Evolutionary conservation across 2,113 vertebrate species (phyloP).

Genomic region (Tetraodon nigroviridis): DNA sequence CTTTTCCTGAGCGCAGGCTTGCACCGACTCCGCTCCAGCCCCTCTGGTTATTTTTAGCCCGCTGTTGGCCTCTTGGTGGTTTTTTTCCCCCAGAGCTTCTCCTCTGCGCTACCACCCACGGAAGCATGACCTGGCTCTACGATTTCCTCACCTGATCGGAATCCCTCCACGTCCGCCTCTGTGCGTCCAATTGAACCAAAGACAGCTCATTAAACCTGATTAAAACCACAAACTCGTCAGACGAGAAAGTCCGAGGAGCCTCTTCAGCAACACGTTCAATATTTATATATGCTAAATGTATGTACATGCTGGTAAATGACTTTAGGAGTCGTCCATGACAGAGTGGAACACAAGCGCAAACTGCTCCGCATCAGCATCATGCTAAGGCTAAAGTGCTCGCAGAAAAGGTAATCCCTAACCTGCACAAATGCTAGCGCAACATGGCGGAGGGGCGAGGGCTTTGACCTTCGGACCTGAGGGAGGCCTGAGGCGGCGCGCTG

Average conservation of each 20-base stretch:
- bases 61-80: slow-evolving; percentile 47
- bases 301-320: no score
- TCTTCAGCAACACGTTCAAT: no score
- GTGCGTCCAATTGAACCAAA: slow-evolving; percentile 1
- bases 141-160: slow-evolving; percentile 1
- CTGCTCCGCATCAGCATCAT: no score
- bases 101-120: slow-evolving; percentile 40
- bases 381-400: no score
- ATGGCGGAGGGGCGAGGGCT: not conserved
- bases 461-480: slow-evolving; percentile 53
- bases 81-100: slow-evolving; percentile 50
- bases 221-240: not conserved
- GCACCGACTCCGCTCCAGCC: slow-evolving; percentile 25
- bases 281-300: no score
- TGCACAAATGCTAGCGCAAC: no score
- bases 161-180: not conserved
- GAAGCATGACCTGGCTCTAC: slow-evolving; percentile 34
- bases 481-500: slow-evolving; percentile 29
- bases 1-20: slow-evolving; percentile 21
- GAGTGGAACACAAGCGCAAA: not conserved
- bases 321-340: slow-evolving; percentile 23
- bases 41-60: slow-evolving; percentile 57
- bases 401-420: no score
- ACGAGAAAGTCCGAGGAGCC: no score
- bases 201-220: not conserved